A percentile compares a stretch with the other conserved stretches of the same genome.
Conservation (phyloP, 1,140 invertebrate species). For the Drosophila kanapiae region DNA sequence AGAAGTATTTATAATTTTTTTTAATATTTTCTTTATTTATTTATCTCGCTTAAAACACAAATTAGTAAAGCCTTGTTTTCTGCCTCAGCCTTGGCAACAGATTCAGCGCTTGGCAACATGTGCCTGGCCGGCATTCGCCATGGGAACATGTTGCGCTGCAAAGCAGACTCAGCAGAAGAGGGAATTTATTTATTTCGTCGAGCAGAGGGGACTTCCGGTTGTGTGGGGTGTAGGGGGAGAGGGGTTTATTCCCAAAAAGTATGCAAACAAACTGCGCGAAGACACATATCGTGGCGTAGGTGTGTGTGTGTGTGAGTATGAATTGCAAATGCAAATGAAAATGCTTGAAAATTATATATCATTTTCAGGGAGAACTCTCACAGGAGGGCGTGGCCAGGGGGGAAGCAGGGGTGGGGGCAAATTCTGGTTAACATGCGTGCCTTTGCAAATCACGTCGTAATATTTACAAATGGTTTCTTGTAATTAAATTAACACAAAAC, state of each 20-base stretch:
- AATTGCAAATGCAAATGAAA: constrained; percentile 79
- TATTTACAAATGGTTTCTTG: constrained; percentile 84
- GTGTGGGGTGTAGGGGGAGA: no score
- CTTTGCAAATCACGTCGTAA: constrained; percentile 79
- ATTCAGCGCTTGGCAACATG: constrained; percentile 58
- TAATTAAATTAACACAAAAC: constrained; percentile 84
- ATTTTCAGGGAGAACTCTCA: constrained; percentile 55
- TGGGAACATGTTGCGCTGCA: constrained; percentile 57
- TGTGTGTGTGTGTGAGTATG: constrained; percentile 53
- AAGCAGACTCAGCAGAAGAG: constrained; percentile 61
- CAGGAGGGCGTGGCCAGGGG: constrained; percentile 9
- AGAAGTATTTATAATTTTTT: not conserved
- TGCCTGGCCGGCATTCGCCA: not conserved
- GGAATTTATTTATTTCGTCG: constrained; percentile 34
- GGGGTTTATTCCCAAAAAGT: constrained; percentile 24
- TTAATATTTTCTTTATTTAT: not conserved
- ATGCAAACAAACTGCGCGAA: constrained; percentile 59
- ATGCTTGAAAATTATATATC: constrained; percentile 72
- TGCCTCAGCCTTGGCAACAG: constrained; percentile 4
- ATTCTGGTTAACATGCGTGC: constrained; percentile 56
- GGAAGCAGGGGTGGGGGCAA: not conserved
- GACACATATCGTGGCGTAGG: constrained; percentile 37
- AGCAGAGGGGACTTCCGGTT: not conserved
- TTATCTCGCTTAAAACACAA: not conserved
- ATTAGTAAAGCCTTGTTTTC: not conserved